Percentiles rank a stretch among this genome's conserved stretches.
Evolutionary conservation across 2,113 vertebrate species (phyloP).

Genomic region (Mastomys natalensis): DNA sequence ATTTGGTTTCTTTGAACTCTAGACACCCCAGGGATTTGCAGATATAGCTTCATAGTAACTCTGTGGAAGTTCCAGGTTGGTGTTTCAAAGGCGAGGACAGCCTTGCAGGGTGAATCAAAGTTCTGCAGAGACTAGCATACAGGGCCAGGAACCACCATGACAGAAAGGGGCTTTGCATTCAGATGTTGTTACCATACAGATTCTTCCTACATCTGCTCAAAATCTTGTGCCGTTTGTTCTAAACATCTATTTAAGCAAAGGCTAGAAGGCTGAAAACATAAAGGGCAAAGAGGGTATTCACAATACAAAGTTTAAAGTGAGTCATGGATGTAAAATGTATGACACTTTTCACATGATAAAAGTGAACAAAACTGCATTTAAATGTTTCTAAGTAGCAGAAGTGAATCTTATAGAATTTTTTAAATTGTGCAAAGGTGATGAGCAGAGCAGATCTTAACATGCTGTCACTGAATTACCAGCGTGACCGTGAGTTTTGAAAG

Average conservation of each 20-base stretch:
- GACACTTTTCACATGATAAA: background rate
- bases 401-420: conserved; percentile 29
- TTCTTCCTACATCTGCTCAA: conserved; percentile 55
- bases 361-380: conserved; percentile 39
- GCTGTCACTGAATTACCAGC: conserved; percentile 22
- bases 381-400: conserved; percentile 51
- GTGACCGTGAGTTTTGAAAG: background rate
- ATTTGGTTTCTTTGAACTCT: background rate
- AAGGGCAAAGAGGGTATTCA: conserved; percentile 1
- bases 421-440: conserved; percentile 12
- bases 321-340: conserved; percentile 47
- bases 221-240: background rate
- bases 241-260: conserved; percentile 65
- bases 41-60: background rate
- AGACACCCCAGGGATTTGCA: background rate
- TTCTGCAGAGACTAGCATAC: background rate
- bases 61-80: background rate
- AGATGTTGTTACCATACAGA: background rate
- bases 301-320: conserved; percentile 35
- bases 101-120: no score
- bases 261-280: conserved; percentile 45
- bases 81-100: background rate
- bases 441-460: conserved; percentile 6
- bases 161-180: background rate
- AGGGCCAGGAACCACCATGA: background rate